Base-by-base conservation (phyloP, 2,797 vertebrate species). In the Novumbra hubbsi region DNA sequence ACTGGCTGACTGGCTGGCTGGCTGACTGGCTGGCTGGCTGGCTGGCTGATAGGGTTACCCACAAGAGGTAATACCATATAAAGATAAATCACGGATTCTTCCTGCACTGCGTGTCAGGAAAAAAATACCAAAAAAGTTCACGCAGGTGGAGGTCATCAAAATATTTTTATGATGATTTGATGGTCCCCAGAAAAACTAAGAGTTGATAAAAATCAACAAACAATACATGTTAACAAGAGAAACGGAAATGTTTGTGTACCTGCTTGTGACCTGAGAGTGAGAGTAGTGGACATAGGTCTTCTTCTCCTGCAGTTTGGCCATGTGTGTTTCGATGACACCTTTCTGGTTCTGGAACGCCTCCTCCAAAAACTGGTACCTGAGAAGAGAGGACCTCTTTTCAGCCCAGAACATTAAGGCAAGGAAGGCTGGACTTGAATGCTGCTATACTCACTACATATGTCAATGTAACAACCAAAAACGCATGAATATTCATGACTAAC, bases 311-410 rank as follows among this genome's bases (percentile, higher is more conserved):
- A 99, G 94, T 85, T 99, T 99, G 63, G 94, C 94, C 91, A 99
- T 90, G 0, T 95, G 93, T 73, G 94, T 94, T 83, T 99, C 98
- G 82, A 99, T 98, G 78, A 96, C 92, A 76, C 95, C 94, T 86
- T 98, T 99, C 83, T 99, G 98, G 89, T 98, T 97, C 87, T 97
- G 95, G 91, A 98, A 99, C 71, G 98, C 98, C 86, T 99, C 98
- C 84, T 99, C 97, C 76, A 99, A 88, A 90, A 99, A 99, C 85
- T 99, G 98, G 75, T 99, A 99, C 90, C 98, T 99, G 86, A 16
- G 21, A 30, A 65, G 8, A 2, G n/a, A 67, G 17, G 64, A 74
- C 45, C 28, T 28, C 6, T 28, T 14, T n/a, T 1, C 65, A 34
- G 27, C 71, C 11, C 45, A 30, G 27, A 32, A 28, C 62, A 16